Evolutionary conservation across 2,797 vertebrate genomes (phyloP), one percentile per base, ranked within the genome.

Genomic region (Cottoperca gobio): DNA sequence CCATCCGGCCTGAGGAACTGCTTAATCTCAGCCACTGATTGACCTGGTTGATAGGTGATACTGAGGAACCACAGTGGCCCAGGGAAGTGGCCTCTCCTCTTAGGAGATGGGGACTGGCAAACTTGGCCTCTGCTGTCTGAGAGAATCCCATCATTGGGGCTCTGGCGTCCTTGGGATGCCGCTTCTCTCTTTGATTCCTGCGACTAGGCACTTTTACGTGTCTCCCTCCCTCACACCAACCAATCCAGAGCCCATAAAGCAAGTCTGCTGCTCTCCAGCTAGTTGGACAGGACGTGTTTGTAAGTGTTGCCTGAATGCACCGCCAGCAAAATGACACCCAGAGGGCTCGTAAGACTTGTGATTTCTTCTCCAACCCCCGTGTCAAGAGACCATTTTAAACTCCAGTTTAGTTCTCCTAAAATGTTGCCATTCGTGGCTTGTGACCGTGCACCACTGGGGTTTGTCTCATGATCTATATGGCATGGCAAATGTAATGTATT

Each of bases 21-120:
- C 92, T 96, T 96, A 97, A 94, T 97, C 95, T 98, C 96, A 95
- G 94, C 76, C 93, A 90, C 95, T 95, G 96, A 97, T 96, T 96
- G 92, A 94, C 90, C 88, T 84, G 79, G 89, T 94, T 96, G 97
- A 97, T 97, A 97, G 95, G 95, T 95, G 95, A 96, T 94, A 92
- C 93, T 95, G 93, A 95, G 93, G 92, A 95, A 95, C 92, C 92
- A 79, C 94, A 95, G 94, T 94, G 93, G 89, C 86, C 72, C 90
- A 88, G 92, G 75, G 93, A 95, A 93, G 92, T 91, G 94, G 88
- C 86, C 88, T 93, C 91, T 92, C 52, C 86, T 49, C 19, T 83
- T 60, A 92, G 79, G 88, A 87, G 85, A 88, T 76, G 79, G 79
- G 78, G 79, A 84, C 80, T 72, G 86, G 83, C 89, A 94, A 94